These are phyloP conservation scores for Drosophila rellima DNA, from an alignment of 2,888 invertebrate species.

Conservation along the genomic window DNA sequence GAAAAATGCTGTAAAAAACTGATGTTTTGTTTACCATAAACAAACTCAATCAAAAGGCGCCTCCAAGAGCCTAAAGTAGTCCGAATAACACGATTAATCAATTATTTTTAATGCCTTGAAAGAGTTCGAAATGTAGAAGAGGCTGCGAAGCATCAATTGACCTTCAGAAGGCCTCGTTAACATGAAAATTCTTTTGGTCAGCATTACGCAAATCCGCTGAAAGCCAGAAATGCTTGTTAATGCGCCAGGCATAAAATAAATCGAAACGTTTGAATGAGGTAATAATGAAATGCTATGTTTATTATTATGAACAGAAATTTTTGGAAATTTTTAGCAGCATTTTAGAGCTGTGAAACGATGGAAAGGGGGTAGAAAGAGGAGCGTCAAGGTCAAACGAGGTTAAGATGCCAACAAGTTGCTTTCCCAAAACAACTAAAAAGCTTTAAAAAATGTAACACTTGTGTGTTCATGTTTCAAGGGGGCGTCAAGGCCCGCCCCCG, in stretches of 20 bases:
- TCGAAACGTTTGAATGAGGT: slow-evolving; percentile 22
- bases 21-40: slow-evolving; percentile 46
- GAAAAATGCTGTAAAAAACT: slow-evolving; percentile 18
- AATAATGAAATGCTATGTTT: slow-evolving; percentile 31
- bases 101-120: slow-evolving; percentile 15
- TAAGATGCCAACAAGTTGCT: slow-evolving; percentile 53
- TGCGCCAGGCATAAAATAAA: slow-evolving; percentile 8
- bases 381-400: slow-evolving; percentile 52
- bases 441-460: slow-evolving; percentile 39
- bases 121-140: slow-evolving; percentile 13
- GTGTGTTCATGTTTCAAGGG: slow-evolving; percentile 31
- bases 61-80: slow-evolving; percentile 6
- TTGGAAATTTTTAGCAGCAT: slow-evolving; percentile 18
- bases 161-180: slow-evolving; percentile 46
- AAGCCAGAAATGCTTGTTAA: slow-evolving; percentile 17
- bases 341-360: background rate
- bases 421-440: slow-evolving; percentile 30
- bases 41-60: slow-evolving; percentile 44
- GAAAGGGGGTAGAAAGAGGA: background rate
- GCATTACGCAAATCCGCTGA: slow-evolving; percentile 55
- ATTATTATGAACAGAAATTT: slow-evolving; percentile 34
- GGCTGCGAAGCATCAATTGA: slow-evolving; percentile 18
- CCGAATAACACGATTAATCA: slow-evolving; percentile 35
- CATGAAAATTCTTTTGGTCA: slow-evolving; percentile 27
- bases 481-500: slow-evolving; percentile 42